A percentile compares a stretch with the other conserved stretches of the same genome.
Conservation (phyloP, 2,797 vertebrate species). For the Lagorchestes hirsutus region DNA sequence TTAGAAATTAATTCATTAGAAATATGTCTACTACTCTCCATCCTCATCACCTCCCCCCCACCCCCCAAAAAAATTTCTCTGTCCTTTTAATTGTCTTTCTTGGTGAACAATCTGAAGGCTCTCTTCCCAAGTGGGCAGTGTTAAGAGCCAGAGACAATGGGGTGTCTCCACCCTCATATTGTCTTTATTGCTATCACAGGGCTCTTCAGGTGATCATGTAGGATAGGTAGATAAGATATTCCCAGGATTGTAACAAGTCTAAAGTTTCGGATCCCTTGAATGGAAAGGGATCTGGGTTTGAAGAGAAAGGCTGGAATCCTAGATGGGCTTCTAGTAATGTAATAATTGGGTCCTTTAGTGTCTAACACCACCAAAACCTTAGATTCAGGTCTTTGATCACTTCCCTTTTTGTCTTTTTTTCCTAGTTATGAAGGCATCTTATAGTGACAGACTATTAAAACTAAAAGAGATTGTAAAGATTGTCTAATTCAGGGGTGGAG, state of each 20-base stretch:
- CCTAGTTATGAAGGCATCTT: neutral
- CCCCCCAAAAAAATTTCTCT: neutral
- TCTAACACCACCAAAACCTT: neutral
- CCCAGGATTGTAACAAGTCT: neutral
- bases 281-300: neutral
- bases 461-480: neutral
- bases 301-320: neutral
- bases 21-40: neutral
- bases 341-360: neutral
- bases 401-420: neutral
- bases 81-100: neutral
- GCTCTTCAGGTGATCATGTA: neutral
- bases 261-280: neutral
- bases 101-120: neutral
- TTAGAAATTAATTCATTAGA: neutral
- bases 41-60: neutral
- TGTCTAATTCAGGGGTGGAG: neutral
- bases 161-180: neutral
- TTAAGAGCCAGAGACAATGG: neutral
- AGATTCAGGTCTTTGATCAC: neutral
- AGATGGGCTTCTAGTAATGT: neutral
- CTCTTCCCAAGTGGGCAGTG: neutral
- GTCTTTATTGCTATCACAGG: neutral
- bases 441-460: neutral
- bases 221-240: neutral